Evolutionary conservation across 2,888 invertebrate species (phyloP), one percentile per base, ranked within the genome.

Genomic region (Drosophila affinis): DNA sequence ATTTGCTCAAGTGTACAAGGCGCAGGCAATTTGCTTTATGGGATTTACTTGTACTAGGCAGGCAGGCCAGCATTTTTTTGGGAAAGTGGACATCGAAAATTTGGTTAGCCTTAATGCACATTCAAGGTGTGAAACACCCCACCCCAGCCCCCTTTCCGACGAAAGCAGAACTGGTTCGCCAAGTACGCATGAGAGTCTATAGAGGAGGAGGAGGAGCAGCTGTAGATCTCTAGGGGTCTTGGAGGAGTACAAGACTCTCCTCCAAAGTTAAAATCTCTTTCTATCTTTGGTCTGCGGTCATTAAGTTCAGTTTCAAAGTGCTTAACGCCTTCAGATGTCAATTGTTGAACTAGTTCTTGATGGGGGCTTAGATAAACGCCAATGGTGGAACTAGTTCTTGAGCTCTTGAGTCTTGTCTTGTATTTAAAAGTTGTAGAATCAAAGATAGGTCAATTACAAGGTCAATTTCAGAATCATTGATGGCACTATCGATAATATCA

Each of bases 21-120:
- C 63, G 70, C 62, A 62, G 77, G 56, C 72, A 81, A 81, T 81
- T 83, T 76, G 78, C 78, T 78, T 78, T 76, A 84, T 84, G 81
- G 72, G 70, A 73, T 81, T 80, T 81, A 78, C 84, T 72, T 80
- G 70, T 71, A 69, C 61, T 51, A 69, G 61, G 75, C 21, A 57
- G 5, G 39, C 5, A 14, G 34, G 34, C 34, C 18, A 9, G 14
- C 27, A 27, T 27, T 52, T 69, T 69, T 69, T 69, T 60, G 69
- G 64, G 75, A 77, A 82, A 79, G 83, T 79, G 62, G 61, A 55
- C 73, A 70, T 34, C 58, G 75, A 48, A 59, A 61, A 76, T 78
- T 68, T 72, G 62, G 68, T 58, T 72, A 72, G 71, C 65, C 71
- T 72, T 71, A 62, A 77, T 72, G 70, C 59, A 39, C 39, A 68